phyloP scores from a whole-genome alignment of 1,140 invertebrate species.

The Mycetomoellerius zeteki region DNA sequence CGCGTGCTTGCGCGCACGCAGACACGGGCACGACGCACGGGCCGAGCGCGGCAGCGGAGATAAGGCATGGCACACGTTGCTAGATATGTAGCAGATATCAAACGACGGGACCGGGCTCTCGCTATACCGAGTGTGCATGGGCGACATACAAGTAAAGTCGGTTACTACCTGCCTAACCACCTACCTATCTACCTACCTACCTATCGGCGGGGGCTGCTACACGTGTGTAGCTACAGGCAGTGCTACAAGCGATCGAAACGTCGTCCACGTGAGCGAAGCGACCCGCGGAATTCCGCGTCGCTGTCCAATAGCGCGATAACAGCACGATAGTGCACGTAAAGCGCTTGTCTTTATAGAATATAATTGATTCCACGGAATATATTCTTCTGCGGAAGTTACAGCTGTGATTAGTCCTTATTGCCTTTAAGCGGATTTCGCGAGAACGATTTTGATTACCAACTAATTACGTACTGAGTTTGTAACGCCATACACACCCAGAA shows the following conservation, averaged over 20 bases:
- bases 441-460: background rate
- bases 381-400: background rate
- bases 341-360: background rate
- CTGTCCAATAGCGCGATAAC: constrained; percentile 32
- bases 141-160: constrained; percentile 73
- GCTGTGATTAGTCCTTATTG: background rate
- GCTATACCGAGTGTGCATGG: constrained; percentile 73
- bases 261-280: constrained; percentile 50
- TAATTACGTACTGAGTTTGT: background rate
- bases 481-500: no score
- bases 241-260: constrained; percentile 74
- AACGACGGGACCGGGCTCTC: constrained; percentile 68
- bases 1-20: background rate
- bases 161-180: constrained; percentile 71
- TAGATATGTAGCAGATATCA: constrained; percentile 81
- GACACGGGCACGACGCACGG: constrained; percentile 54
- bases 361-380: background rate
- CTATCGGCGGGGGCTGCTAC: constrained; percentile 61
- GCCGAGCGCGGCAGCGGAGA: constrained; percentile 77
- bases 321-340: constrained; percentile 19
- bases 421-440: background rate
- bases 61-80: constrained; percentile 82
- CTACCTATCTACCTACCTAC: constrained; percentile 66
- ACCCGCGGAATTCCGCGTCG: constrained; percentile 31
- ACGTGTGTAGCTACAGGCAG: constrained; percentile 65